Evolutionary conservation across 2,797 vertebrate genomes (phyloP).

Genomic region (Trachops cirrhosus): DNA sequence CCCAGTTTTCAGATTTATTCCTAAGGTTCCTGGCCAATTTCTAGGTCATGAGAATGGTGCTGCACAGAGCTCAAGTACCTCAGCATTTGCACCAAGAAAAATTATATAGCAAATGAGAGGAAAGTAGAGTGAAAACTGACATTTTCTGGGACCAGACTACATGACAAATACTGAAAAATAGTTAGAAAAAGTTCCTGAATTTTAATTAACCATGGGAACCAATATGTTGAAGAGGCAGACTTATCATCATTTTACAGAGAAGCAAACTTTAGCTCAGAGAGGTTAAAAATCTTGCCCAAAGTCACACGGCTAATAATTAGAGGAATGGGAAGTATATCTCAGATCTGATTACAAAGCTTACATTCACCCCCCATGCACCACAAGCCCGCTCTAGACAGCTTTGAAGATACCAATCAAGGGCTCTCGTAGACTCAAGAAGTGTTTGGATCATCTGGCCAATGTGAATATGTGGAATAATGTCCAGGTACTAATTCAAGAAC

Average conservation of each 20-base stretch:
- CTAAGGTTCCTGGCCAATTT: constrained; percentile 9
- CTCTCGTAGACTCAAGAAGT: not conserved
- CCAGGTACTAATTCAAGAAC: not conserved
- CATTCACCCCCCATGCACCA: accelerated
- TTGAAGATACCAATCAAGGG: not conserved
- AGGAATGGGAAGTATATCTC: not conserved
- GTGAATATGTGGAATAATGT: not conserved
- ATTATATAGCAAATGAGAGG: not conserved
- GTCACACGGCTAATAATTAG: not conserved
- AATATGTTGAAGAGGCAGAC: not conserved
- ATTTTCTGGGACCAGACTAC: not conserved
- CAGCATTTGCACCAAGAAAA: not conserved
- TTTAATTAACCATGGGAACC: not conserved
- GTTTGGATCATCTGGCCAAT: not conserved
- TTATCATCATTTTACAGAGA: not conserved
- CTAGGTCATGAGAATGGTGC: not conserved
- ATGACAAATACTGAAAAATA: not conserved
- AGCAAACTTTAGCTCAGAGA: not conserved
- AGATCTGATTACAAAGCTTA: not conserved
- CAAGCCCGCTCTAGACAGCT: not conserved
- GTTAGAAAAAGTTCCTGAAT: not conserved
- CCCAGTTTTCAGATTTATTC: constrained; percentile 38
- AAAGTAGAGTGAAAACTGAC: not conserved
- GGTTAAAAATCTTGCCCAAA: not conserved
- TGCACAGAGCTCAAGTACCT: not conserved